These are phyloP conservation scores for Sebastes melanostomus DNA, from an alignment of 2,797 vertebrate species.

Conservation along the genomic window DNA sequence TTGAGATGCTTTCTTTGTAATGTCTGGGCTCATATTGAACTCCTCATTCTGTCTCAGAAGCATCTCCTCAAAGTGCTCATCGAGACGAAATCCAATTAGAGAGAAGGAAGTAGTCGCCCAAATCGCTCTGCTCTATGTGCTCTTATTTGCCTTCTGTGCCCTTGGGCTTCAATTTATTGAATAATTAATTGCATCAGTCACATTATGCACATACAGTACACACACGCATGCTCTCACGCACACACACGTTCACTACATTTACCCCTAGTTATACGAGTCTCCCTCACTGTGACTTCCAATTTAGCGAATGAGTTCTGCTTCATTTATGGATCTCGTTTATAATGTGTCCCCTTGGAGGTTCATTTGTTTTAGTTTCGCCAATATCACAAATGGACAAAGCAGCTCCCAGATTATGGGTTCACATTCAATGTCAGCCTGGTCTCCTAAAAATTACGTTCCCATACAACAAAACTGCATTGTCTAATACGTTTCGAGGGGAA, in stretches of 20 bases:
- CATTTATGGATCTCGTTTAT: slow-evolving; percentile 27
- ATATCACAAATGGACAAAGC: not conserved
- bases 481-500: not conserved
- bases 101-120: slow-evolving; percentile 7
- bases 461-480: not conserved
- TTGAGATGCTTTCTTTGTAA: not conserved
- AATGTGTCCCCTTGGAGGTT: not conserved
- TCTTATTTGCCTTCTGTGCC: slow-evolving; percentile 39
- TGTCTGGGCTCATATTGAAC: not conserved
- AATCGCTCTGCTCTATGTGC: slow-evolving; percentile 21
- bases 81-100: slow-evolving; percentile 49
- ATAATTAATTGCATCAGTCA: slow-evolving; percentile 63
- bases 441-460: not conserved
- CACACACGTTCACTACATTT: not conserved
- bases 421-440: not conserved
- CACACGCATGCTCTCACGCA: not conserved
- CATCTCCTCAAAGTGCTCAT: slow-evolving; percentile 25
- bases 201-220: not conserved
- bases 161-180: slow-evolving; percentile 56
- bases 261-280: not conserved
- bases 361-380: slow-evolving; percentile 24
- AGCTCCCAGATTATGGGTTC: not conserved
- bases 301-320: slow-evolving; percentile 53
- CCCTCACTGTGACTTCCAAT: slow-evolving; percentile 20
- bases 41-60: slow-evolving; percentile 12